Conservation (phyloP, 2,888 invertebrate genomes). For the Agonopterix alstromeriana region DNA sequence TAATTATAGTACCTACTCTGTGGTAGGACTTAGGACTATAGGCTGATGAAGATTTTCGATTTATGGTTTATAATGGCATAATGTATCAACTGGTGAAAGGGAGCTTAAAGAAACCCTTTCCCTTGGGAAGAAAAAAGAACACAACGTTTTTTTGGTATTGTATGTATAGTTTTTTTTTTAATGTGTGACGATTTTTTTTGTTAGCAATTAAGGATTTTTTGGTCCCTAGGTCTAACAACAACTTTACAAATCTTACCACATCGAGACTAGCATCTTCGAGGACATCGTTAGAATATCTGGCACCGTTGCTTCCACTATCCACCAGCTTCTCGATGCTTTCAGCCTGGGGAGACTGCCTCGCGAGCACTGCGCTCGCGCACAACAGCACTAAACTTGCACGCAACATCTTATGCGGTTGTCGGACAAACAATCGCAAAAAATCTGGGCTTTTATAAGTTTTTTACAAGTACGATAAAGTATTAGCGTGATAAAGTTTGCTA, state of each 20-base stretch:
- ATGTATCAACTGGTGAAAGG: too few relatives aligned
- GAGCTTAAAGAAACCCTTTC: too few relatives aligned
- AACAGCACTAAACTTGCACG: slow-evolving; percentile 10
- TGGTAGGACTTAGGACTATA: too few relatives aligned
- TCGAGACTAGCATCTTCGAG: slow-evolving; percentile 51
- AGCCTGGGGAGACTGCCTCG: slow-evolving; percentile 26
- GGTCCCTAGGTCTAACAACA: too few relatives aligned
- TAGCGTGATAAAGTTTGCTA: slow-evolving; percentile 10
- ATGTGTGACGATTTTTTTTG: too few relatives aligned
- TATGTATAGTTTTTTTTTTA: too few relatives aligned
- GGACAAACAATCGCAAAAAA: not conserved
- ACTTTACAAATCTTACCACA: slow-evolving; percentile 36
- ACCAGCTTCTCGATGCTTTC: slow-evolving; percentile 31
- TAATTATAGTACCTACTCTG: too few relatives aligned
- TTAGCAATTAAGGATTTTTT: too few relatives aligned
- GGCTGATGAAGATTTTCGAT: too few relatives aligned
- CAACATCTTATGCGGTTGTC: slow-evolving; percentile 15
- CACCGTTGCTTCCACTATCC: slow-evolving; percentile 14
- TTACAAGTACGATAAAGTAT: slow-evolving; percentile 19
- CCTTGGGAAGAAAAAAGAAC: too few relatives aligned
- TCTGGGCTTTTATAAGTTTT: slow-evolving; percentile 16
- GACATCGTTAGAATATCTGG: slow-evolving; percentile 40
- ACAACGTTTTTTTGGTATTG: too few relatives aligned
- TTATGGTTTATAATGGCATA: too few relatives aligned
- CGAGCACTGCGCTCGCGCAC: slow-evolving; percentile 19